These are phyloP conservation scores for Penaeus japonicus DNA, from an alignment of 1,140 invertebrate species.

Conservation along the genomic window DNA sequence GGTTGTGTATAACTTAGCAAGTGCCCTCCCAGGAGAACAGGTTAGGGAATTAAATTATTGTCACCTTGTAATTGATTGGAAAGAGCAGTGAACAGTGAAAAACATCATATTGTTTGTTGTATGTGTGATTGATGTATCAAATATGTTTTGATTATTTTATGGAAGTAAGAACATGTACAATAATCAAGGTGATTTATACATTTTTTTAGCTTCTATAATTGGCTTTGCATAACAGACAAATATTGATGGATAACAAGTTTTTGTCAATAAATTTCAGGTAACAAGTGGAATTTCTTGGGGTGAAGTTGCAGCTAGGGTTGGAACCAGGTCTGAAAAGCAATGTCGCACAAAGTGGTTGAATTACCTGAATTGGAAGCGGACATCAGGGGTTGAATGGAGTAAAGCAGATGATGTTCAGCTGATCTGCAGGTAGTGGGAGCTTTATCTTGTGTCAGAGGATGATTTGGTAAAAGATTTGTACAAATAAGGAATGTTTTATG, in stretches of 20 bases:
- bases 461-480: background rate
- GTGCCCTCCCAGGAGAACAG: conserved; percentile 64
- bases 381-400: conserved; percentile 67
- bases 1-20: conserved; percentile 66
- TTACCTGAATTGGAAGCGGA: conserved; percentile 68
- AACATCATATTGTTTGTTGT: no score
- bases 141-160: no score
- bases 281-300: conserved; percentile 66
- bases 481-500: background rate
- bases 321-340: conserved; percentile 68
- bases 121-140: no score
- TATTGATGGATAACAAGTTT: background rate
- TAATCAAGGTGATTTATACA: no score
- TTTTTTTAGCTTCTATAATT: no score
- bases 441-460: background rate
- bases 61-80: no score
- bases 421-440: conserved; percentile 64
- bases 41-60: conserved; percentile 39
- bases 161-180: no score
- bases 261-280: background rate
- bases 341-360: conserved; percentile 70
- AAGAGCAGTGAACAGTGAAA: no score
- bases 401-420: conserved; percentile 66
- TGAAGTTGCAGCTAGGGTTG: conserved; percentile 65
- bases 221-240: background rate